Evolutionary conservation across 2,888 invertebrate genomes (phyloP), one percentile per base, ranked within the genome.

Genomic region (Autographa gamma): DNA sequence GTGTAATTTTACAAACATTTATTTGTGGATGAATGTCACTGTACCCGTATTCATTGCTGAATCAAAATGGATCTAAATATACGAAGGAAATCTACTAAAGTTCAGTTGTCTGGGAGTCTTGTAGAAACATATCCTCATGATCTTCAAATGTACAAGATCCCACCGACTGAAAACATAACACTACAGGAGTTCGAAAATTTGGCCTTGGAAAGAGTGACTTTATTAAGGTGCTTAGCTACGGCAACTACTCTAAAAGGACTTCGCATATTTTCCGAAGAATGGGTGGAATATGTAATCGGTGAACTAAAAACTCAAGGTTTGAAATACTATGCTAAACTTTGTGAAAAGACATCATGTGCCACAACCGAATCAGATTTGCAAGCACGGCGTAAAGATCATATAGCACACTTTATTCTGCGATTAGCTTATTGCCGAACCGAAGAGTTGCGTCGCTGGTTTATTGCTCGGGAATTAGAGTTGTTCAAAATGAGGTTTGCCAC

Each of bases 391-490:
- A 96, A 97, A 75, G 99, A 99, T 92, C 97, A 98, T 86, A 96
- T 99, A 64, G 98, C 99, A 0, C 99, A 99, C 91, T 99, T 98
- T 90, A 98, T 99, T 83, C 95, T 99, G 4, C 96, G 99, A 69
- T 92, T 99, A 70, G 98, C 98, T 0, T 99, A 98, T 92, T 99
- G 99, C 88, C 96, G 98, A 85, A 97, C 97, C 31, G 98, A 98
- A 80, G 99, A 99, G 69, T 94, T 98, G 52, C 96, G 98, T 43
- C 96, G 96, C 72, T 99, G 99, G 99, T 99, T 99, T 89, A 94
- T 99, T 16, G 94, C 97, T 25, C 97, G 98, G 80, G 99, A 99
- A 95, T 92, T 98, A 74, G 99, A 99, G 87, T 95, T 99, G 67
- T 99, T 99, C 87, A 97, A 97, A 88, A 97, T 97, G 89, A 96